Evolutionary conservation across 53 echinoderm and acorn worm genomes (phyloP), one percentile per base, ranked within the genome.

Genomic region (Actinopyga echinites): DNA sequence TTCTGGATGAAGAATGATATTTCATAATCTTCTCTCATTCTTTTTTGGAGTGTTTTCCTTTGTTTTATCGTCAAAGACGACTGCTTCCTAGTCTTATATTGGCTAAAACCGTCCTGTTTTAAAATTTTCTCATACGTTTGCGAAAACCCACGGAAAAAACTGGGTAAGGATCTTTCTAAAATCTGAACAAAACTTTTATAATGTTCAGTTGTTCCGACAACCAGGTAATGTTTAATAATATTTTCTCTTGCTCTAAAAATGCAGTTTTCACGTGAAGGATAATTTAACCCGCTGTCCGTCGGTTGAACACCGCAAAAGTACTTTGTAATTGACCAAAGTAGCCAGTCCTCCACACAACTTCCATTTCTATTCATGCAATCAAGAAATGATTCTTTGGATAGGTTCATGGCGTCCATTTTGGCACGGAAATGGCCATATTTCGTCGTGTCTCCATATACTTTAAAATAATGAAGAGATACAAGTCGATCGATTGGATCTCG

Each of bases 391-490:
- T 75, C 77, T 11, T 75, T 75, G 2, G 77, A 53, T 12, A 44
- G 30, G 43, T 75, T 75, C 77, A 54, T 75, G 20, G 31, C 31
- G 12, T 75, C 56, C 77, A 75, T 75, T 55, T 54, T 45, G 12
- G 43, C 77, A 17, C 77, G 53, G 52, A 40, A 75, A 8, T 12
- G 22, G 54, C 77, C 49, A 25, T 24, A 28, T 24, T 42, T 54
- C 8, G 77, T 30, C n/a, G 56, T 29, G n/a, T 75, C 77, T 28
- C 77, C 77, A 9, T 31, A 75, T 2, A 75, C 52, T 54, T 75
- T 75, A 55, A 75, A 75, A 45, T 75, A 75, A 30, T 75, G 53
- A 21, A 75, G 77, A 24, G 77, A 75, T 31, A 56, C 56, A 3
- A 75, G 29, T 54, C 77, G 13, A 1, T 75, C 77, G 23, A 75